Percentiles rank a stretch among this genome's conserved stretches.
Evolutionary conservation across 30 jellyfish, hydroid and myxozoan genomes (phyloP).

Genomic region (Aurelia aurita complex sp. Pacific): DNA sequence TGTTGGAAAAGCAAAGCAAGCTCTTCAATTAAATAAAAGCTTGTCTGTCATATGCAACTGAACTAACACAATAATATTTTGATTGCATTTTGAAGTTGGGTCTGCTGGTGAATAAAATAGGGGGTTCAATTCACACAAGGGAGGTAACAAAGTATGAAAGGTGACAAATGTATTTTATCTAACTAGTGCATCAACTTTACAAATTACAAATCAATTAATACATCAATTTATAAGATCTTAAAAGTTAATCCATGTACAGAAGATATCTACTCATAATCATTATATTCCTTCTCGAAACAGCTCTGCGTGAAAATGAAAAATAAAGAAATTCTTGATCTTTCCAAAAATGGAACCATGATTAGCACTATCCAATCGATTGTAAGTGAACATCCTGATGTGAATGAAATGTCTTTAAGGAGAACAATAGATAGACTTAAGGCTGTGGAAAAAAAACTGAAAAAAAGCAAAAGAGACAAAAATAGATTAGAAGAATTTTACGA

Average conservation of each 20-base stretch:
- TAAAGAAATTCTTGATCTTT: constrained; percentile 21
- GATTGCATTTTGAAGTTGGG: too few species aligned
- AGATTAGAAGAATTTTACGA: neutral
- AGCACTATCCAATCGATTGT: neutral
- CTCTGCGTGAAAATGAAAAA: constrained; percentile 2
- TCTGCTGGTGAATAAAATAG: too few species aligned
- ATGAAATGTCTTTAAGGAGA: neutral
- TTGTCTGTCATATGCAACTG: too few species aligned
- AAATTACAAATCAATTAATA: neutral
- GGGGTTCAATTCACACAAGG: too few species aligned
- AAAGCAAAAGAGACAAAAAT: neutral
- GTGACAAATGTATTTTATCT: too few species aligned
- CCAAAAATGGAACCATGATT: neutral
- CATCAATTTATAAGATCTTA: neutral
- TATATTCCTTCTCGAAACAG: neutral
- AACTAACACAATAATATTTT: too few species aligned
- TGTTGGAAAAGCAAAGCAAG: too few species aligned
- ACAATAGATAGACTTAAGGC: neutral
- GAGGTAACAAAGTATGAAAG: too few species aligned
- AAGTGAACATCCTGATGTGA: constrained; percentile 8
- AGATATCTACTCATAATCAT: neutral
- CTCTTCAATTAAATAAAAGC: too few species aligned
- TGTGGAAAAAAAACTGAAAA: neutral
- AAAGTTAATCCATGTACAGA: too few species aligned
- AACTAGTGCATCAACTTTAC: neutral